A percentile compares a stretch with the other conserved stretches of the same genome.
Conservation (phyloP, 2,113 vertebrate species). For the Vulpes lagopus region DNA sequence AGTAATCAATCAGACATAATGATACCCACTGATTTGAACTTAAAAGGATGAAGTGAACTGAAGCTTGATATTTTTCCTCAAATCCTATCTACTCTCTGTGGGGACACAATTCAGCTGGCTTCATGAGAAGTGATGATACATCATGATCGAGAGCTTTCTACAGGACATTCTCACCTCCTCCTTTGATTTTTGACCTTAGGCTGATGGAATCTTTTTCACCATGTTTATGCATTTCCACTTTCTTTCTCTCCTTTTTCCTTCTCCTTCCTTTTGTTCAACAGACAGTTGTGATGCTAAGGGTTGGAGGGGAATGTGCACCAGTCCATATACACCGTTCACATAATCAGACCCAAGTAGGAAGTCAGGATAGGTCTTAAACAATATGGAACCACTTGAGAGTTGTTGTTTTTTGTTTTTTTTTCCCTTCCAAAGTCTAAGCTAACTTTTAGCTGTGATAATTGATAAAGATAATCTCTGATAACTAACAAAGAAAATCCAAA, state of each 20-base stretch:
- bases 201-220: conserved; percentile 9
- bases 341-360: neutral
- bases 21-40: neutral
- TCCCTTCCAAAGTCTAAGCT: neutral
- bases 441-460: neutral
- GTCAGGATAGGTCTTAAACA: neutral
- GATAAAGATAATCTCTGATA: neutral
- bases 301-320: neutral
- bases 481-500: conserved; percentile 24
- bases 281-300: neutral
- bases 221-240: neutral
- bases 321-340: neutral
- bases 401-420: no score
- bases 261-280: neutral
- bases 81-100: neutral
- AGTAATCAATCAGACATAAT: neutral
- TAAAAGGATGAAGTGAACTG: neutral
- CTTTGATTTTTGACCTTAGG: conserved; percentile 46
- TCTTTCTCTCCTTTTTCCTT: neutral
- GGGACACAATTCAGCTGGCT: neutral
- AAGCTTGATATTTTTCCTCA: neutral
- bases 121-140: neutral
- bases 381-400: neutral
- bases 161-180: neutral
- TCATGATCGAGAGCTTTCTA: neutral